phyloP scores from a whole-genome alignment of 2,113 vertebrate genomes.

The Bagarius yarrelli region DNA sequence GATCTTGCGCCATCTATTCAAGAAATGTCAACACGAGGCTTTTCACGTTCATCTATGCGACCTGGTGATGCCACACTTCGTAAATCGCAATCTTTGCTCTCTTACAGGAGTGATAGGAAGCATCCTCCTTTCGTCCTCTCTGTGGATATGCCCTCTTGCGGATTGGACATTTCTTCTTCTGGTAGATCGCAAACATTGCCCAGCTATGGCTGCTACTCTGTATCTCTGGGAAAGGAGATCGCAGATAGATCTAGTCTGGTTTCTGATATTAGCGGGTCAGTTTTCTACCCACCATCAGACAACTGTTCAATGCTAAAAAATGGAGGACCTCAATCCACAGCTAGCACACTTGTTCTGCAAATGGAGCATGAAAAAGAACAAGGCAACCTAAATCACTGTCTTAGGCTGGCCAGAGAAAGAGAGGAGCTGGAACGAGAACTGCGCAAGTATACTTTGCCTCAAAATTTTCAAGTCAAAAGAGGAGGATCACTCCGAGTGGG shows the following conservation, averaged over 20 bases:
- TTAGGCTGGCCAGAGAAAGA: slow-evolving; percentile 70
- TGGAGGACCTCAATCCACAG: slow-evolving; percentile 50
- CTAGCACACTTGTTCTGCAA: slow-evolving; percentile 71
- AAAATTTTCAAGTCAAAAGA: slow-evolving; percentile 26
- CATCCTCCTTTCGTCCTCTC: slow-evolving; percentile 68
- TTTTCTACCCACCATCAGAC: slow-evolving; percentile 47
- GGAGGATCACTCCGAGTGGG: slow-evolving; percentile 16
- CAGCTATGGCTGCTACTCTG: slow-evolving; percentile 31
- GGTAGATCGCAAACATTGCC: slow-evolving; percentile 29
- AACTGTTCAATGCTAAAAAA: slow-evolving; percentile 56
- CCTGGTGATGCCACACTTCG: slow-evolving; percentile 32
- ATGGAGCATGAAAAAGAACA: slow-evolving; percentile 76
- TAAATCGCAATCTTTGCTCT: slow-evolving; percentile 63
- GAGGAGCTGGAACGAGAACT: slow-evolving; percentile 71
- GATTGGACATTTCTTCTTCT: slow-evolving; percentile 23
- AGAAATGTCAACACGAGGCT: slow-evolving; percentile 48
- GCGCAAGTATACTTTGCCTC: slow-evolving; percentile 58
- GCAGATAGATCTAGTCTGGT: slow-evolving; percentile 52
- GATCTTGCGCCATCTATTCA: slow-evolving; percentile 37
- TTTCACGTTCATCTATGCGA: slow-evolving; percentile 10
- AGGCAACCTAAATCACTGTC: slow-evolving; percentile 73
- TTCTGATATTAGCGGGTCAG: slow-evolving; percentile 53
- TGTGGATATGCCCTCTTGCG: slow-evolving; percentile 66
- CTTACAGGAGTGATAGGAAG: slow-evolving; percentile 55
- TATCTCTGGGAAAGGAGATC: slow-evolving; percentile 39